phyloP scores from a whole-genome alignment of 2,888 invertebrate genomes.

The Drosophila eohydei region DNA sequence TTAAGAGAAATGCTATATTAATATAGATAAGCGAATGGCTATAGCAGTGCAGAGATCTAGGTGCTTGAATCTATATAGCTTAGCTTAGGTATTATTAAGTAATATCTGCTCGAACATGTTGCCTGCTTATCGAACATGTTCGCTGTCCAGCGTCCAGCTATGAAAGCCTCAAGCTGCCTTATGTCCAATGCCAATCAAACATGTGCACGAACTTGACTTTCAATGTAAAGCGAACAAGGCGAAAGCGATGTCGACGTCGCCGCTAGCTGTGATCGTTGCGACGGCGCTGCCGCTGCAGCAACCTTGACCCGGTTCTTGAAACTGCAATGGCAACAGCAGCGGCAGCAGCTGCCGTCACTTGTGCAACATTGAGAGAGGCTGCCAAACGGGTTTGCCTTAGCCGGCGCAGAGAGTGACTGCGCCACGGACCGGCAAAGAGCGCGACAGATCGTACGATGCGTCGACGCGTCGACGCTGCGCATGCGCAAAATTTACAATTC shows the following conservation, averaged over 20 bases:
- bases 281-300: conserved; percentile 55
- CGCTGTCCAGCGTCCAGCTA: conserved; percentile 30
- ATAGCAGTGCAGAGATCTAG: conserved; percentile 17
- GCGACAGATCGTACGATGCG: conserved; percentile 15
- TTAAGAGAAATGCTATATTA: conserved; percentile 57
- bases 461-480: conserved; percentile 52
- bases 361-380: conserved; percentile 68
- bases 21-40: conserved; percentile 60
- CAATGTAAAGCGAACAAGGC: conserved; percentile 78
- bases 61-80: too few species aligned
- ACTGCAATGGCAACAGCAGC: conserved; percentile 76
- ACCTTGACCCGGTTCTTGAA: conserved; percentile 85
- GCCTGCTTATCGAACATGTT: conserved; percentile 42
- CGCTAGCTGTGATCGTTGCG: conserved; percentile 65
- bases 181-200: conserved; percentile 75
- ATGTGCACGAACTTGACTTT: conserved; percentile 80
- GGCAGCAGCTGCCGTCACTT: conserved; percentile 32
- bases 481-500: conserved; percentile 68
- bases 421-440: conserved; percentile 3
- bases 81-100: too few species aligned
- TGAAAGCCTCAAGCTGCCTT: conserved; percentile 16
- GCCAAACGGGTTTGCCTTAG: conserved; percentile 65
- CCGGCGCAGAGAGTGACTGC: conserved; percentile 44
- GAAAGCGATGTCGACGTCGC: conserved; percentile 59
- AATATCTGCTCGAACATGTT: conserved; percentile 25